Conservation (phyloP, 1,140 invertebrate species). For the Camponotus vicinus region DNA sequence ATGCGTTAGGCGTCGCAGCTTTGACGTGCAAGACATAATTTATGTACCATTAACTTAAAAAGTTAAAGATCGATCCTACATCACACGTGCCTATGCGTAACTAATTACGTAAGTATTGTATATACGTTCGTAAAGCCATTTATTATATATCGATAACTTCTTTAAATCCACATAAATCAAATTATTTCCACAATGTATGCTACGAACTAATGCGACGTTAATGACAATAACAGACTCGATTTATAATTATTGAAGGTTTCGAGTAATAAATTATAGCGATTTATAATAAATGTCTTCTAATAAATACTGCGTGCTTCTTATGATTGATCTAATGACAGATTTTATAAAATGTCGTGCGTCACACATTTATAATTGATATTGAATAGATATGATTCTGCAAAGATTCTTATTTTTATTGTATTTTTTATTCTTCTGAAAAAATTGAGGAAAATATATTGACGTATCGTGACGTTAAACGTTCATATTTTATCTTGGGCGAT, state of each 20-base stretch:
- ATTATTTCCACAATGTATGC: neutral
- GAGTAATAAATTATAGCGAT: neutral
- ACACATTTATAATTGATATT: neutral
- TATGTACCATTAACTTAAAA: constrained; percentile 26
- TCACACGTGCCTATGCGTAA: constrained; percentile 53
- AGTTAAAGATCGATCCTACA: constrained; percentile 43
- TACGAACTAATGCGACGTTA: constrained; percentile 8
- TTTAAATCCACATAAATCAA: constrained; percentile 38
- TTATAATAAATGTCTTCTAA: neutral
- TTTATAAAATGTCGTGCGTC: neutral
- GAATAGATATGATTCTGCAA: neutral
- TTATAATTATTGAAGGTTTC: neutral
- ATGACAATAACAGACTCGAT: neutral
- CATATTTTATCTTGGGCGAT: neutral
- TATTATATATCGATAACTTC: neutral
- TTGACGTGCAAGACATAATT: constrained; percentile 42
- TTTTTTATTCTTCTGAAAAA: neutral
- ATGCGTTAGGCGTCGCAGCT: constrained; percentile 12
- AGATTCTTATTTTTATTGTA: neutral
- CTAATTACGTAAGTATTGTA: neutral
- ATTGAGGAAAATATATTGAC: neutral
- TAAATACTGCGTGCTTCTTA: neutral
- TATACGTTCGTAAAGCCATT: neutral
- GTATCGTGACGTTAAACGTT: neutral
- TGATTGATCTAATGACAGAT: neutral